phyloP scores from a whole-genome alignment of 2,888 invertebrate genomes.

The Amphipoea oculea region DNA sequence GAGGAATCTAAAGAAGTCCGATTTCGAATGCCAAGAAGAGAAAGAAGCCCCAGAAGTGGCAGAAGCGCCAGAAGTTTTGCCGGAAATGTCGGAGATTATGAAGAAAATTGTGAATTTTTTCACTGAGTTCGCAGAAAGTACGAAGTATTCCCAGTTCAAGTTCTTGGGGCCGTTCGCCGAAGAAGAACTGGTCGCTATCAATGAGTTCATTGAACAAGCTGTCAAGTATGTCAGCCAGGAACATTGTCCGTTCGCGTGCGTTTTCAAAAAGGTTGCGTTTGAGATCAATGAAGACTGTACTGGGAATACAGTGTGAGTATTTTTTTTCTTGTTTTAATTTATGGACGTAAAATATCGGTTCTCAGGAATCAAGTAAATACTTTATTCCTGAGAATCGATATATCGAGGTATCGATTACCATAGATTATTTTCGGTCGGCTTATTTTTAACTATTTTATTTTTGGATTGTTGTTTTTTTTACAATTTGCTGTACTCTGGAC shows the following conservation, averaged over 20 bases:
- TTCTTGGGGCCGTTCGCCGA: conserved; percentile 76
- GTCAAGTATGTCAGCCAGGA: conserved; percentile 53
- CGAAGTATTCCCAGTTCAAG: conserved; percentile 72
- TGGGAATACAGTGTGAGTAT: conserved; percentile 76
- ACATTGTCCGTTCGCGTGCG: conserved; percentile 36
- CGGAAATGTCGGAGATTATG: conserved; percentile 43
- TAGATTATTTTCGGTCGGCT: too few relatives aligned
- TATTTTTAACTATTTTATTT: too few relatives aligned
- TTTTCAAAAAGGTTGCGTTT: conserved; percentile 62
- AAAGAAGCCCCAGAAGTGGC: not conserved
- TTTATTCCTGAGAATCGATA: too few relatives aligned
- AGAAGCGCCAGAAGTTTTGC: conserved; percentile 12
- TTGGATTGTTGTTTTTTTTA: too few relatives aligned
- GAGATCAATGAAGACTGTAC: conserved; percentile 71
- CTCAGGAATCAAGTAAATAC: too few relatives aligned
- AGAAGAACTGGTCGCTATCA: conserved; percentile 68
- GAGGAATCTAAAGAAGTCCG: conserved; percentile 60
- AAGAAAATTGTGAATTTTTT: conserved; percentile 73
- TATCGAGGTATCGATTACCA: too few relatives aligned
- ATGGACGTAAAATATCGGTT: not conserved
- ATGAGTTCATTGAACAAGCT: conserved; percentile 69
- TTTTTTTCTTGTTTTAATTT: not conserved
- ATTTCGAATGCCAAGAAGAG: conserved; percentile 44
- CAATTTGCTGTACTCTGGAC: too few relatives aligned
- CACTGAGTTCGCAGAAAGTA: conserved; percentile 68